Evolutionary conservation across 2,113 vertebrate species (phyloP).

Genomic region (Pedetes capensis): DNA sequence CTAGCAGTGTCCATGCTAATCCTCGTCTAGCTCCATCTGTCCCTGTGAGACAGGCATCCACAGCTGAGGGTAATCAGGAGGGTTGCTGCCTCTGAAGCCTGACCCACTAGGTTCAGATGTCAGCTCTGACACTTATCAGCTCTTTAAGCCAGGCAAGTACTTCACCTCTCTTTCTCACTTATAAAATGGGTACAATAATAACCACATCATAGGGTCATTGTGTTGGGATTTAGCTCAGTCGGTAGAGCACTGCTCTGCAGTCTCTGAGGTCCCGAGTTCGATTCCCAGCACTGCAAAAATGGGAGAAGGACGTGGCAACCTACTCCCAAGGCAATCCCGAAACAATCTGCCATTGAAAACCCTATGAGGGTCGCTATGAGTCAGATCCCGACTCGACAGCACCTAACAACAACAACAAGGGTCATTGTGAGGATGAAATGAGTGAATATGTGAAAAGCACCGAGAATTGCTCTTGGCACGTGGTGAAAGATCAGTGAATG

Average conservation of each 20-base stretch:
- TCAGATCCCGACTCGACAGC: no score
- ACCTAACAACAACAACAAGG: no score
- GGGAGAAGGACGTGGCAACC: no score
- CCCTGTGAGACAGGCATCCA: not conserved
- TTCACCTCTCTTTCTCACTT: not conserved
- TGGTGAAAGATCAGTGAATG: not conserved
- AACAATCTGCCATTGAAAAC: no score
- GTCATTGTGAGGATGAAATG: not conserved
- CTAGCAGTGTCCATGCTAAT: accelerated
- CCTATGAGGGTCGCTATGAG: no score
- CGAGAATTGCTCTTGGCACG: not conserved
- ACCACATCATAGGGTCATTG: not conserved
- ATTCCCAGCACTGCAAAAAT: no score
- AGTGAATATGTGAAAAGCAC: not conserved
- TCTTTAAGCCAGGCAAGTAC: not conserved
- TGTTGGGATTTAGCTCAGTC: no score
- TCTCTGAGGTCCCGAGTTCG: no score
- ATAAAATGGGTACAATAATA: not conserved
- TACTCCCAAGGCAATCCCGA: no score
- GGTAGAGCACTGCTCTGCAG: no score
- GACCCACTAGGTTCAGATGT: not conserved
- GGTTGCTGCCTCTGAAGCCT: not conserved
- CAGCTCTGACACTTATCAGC: not conserved
- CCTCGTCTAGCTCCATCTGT: not conserved
- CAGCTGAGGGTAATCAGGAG: not conserved